Conservation (phyloP, 2,888 invertebrate genomes). For the Polymixis flavicincta region DNA sequence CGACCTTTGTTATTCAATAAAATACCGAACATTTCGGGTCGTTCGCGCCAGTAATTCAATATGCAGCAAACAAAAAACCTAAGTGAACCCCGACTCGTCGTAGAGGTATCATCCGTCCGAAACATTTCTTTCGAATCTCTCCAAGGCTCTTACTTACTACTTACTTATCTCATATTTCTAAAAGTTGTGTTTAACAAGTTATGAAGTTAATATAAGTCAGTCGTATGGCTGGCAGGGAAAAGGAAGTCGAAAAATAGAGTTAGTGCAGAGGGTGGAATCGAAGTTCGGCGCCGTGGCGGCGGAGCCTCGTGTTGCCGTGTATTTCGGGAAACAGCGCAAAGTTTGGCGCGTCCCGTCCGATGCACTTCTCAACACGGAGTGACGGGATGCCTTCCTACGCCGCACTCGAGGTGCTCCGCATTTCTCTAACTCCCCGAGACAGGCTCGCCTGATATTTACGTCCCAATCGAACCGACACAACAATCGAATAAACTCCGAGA, state of each 20-base stretch:
- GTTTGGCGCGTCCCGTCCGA: constrained; percentile 52
- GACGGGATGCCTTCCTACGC: constrained; percentile 57
- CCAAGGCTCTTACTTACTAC: constrained; percentile 78
- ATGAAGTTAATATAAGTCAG: constrained; percentile 87
- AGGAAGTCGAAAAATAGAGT: constrained; percentile 84
- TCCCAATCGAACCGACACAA: constrained; percentile 64
- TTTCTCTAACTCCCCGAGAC: constrained; percentile 61
- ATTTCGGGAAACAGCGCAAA: constrained; percentile 68
- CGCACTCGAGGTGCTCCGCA: constrained; percentile 54
- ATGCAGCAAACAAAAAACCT: constrained; percentile 72
- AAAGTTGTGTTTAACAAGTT: constrained; percentile 87
- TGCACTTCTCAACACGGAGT: constrained; percentile 58
- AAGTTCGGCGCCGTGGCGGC: constrained; percentile 78
- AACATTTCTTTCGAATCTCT: constrained; percentile 81
- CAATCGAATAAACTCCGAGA: constrained; percentile 63
- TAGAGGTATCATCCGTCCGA: constrained; percentile 72
- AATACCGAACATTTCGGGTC: constrained; percentile 71
- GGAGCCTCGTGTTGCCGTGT: constrained; percentile 67
- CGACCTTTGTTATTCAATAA: constrained; percentile 77
- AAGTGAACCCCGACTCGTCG: constrained; percentile 72
- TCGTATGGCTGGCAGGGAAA: constrained; percentile 80
- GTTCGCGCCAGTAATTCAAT: constrained; percentile 70
- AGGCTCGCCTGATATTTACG: constrained; percentile 58
- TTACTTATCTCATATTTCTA: constrained; percentile 85
- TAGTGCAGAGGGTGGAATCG: constrained; percentile 80